A percentile compares a stretch with the other conserved stretches of the same genome.
Evolutionary conservation across 2,888 invertebrate species (phyloP).

Genomic region (Teleiodes luculella): DNA sequence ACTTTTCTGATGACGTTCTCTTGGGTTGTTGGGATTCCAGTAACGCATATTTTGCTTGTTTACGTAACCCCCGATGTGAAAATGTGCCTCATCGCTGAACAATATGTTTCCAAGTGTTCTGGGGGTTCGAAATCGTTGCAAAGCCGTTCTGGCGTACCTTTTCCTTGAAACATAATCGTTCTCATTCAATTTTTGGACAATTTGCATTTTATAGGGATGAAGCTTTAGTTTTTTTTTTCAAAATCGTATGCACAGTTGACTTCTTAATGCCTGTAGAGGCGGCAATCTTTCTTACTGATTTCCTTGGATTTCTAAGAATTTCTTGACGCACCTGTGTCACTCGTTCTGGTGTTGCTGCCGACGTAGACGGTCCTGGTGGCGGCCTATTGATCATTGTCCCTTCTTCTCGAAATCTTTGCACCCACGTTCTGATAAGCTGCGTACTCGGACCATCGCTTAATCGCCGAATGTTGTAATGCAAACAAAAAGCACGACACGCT

Average conservation of each 20-base stretch:
- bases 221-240: slow-evolving; percentile 24
- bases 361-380: too few relatives aligned
- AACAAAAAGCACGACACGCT: slow-evolving; percentile 14
- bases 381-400: too few relatives aligned
- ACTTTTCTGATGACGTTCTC: slow-evolving; percentile 16
- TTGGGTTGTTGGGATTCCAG: slow-evolving; percentile 17
- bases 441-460: too few relatives aligned
- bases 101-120: slow-evolving; percentile 13
- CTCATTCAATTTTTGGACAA: slow-evolving; percentile 13
- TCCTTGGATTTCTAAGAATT: not conserved
- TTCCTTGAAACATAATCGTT: slow-evolving; percentile 7
- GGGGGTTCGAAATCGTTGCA: slow-evolving; percentile 18
- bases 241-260: slow-evolving; percentile 22
- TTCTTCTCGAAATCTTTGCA: too few relatives aligned
- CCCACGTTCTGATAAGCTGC: too few relatives aligned
- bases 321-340: too few relatives aligned
- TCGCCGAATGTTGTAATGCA: slow-evolving; percentile 15
- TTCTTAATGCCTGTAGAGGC: slow-evolving; percentile 20
- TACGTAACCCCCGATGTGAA: too few relatives aligned
- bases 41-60: slow-evolving; percentile 20
- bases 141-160: slow-evolving; percentile 17
- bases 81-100: too few relatives aligned
- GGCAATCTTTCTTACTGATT: slow-evolving; percentile 15
- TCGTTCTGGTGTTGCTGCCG: too few relatives aligned
- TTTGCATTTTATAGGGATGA: too few relatives aligned